Evolutionary conservation across 2,888 invertebrate genomes (phyloP).

Genomic region (Taphrorychus bicolor): DNA sequence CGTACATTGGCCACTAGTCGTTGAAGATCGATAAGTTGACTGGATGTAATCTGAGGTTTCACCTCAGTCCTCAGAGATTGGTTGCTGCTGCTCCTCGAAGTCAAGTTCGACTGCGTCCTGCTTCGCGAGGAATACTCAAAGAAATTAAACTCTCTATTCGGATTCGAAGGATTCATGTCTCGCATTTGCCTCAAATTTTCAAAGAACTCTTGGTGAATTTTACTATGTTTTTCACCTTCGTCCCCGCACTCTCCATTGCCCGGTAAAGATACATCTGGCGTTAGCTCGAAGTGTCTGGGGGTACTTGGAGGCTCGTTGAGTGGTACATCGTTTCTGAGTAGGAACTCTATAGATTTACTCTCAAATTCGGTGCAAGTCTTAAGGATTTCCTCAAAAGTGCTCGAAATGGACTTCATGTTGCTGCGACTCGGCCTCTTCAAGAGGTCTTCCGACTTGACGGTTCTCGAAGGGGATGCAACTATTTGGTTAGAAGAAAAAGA

Average conservation of each 20-base stretch:
- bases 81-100: neutral
- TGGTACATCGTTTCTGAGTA: constrained; percentile 10
- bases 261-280: neutral
- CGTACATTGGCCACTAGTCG: neutral
- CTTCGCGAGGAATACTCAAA: constrained; percentile 25
- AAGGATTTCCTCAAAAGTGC: constrained; percentile 26
- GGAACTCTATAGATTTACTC: constrained; percentile 13
- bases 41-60: neutral
- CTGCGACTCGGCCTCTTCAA: neutral
- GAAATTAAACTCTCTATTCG: constrained; percentile 25
- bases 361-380: constrained; percentile 29
- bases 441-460: constrained; percentile 17
- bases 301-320: constrained; percentile 6
- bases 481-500: too few relatives aligned
- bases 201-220: too few relatives aligned
- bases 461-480: constrained; percentile 18
- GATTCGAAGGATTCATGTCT: neutral
- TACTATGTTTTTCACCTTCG: neutral
- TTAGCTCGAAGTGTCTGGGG: neutral
- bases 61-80: neutral
- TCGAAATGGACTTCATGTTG: constrained; percentile 9
- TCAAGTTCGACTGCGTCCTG: neutral
- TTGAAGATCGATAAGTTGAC: too few relatives aligned
- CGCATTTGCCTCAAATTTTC: neutral
- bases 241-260: neutral